phyloP scores from a whole-genome alignment of 2,888 invertebrate genomes.

The Drosophila mettleri region DNA sequence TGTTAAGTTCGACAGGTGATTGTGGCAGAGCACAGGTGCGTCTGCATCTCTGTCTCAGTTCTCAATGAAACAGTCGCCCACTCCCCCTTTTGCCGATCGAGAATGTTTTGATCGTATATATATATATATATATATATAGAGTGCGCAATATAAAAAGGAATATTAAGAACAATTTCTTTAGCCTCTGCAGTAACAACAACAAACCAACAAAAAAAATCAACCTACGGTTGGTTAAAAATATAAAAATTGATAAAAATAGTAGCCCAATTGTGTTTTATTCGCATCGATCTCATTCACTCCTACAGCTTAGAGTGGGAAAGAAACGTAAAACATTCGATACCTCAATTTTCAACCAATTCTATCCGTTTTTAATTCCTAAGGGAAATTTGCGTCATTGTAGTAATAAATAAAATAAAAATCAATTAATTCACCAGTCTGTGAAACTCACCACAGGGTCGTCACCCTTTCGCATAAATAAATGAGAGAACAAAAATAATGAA shows the following conservation, averaged over 20 bases:
- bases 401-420: too few species aligned
- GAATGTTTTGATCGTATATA: slow-evolving; percentile 21
- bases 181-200: slow-evolving; percentile 63
- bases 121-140: slow-evolving; percentile 15
- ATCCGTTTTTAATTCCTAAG: not conserved
- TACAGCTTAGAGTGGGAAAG: not conserved
- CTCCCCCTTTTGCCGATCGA: slow-evolving; percentile 15
- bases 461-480: not conserved
- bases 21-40: slow-evolving; percentile 9
- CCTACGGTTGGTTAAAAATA: slow-evolving; percentile 80
- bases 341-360: not conserved
- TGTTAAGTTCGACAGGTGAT: slow-evolving; percentile 43
- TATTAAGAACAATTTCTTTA: slow-evolving; percentile 29
- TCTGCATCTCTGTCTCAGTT: slow-evolving; percentile 1
- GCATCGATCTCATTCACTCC: not conserved
- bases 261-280: slow-evolving; percentile 60
- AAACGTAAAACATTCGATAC: not conserved
- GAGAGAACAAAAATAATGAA: not conserved
- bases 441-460: not conserved
- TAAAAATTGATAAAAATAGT: slow-evolving; percentile 83
- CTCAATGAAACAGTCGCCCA: slow-evolving; percentile 7
- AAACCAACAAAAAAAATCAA: slow-evolving; percentile 73
- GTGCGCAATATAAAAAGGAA: slow-evolving; percentile 27
- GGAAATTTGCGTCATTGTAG: not conserved
- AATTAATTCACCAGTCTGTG: not conserved